phyloP scores from a whole-genome alignment of 2,888 invertebrate genomes.

The Erebia palarica region DNA sequence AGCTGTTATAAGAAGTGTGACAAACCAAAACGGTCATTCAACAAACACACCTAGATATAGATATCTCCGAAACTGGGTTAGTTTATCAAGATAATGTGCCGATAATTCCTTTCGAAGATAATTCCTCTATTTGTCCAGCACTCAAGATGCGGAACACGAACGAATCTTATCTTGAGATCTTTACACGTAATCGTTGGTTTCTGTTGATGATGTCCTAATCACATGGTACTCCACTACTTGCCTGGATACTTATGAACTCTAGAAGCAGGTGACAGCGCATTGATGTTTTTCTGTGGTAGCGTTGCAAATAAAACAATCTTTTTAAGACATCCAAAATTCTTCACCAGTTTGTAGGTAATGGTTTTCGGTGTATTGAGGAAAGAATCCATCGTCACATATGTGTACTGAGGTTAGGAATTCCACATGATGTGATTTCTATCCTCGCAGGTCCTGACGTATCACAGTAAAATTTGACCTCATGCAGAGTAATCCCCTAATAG shows the following conservation, averaged over 20 bases:
- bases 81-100: slow-evolving; percentile 64
- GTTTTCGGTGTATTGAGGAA: too few relatives aligned
- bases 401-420: neutral
- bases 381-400: too few relatives aligned
- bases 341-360: too few relatives aligned
- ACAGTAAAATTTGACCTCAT: too few relatives aligned
- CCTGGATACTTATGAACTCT: neutral
- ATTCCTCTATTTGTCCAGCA: slow-evolving; percentile 65
- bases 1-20: slow-evolving; percentile 15
- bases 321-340: too few relatives aligned
- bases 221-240: slow-evolving; percentile 9
- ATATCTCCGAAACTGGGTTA: slow-evolving; percentile 63
- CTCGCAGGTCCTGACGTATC: too few relatives aligned
- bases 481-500: too few relatives aligned
- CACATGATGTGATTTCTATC: neutral
- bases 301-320: too few relatives aligned
- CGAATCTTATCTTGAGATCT: slow-evolving; percentile 41
- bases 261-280: too few relatives aligned
- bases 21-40: slow-evolving; percentile 32
- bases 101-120: slow-evolving; percentile 64
- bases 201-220: slow-evolving; percentile 23
- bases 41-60: slow-evolving; percentile 29
- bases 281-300: too few relatives aligned
- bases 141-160: slow-evolving; percentile 52
- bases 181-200: slow-evolving; percentile 28